Percentiles rank a stretch among this genome's conserved stretches.
Evolutionary conservation across 2,888 invertebrate species (phyloP).

Genomic region (Tetanocera ferruginea): DNA sequence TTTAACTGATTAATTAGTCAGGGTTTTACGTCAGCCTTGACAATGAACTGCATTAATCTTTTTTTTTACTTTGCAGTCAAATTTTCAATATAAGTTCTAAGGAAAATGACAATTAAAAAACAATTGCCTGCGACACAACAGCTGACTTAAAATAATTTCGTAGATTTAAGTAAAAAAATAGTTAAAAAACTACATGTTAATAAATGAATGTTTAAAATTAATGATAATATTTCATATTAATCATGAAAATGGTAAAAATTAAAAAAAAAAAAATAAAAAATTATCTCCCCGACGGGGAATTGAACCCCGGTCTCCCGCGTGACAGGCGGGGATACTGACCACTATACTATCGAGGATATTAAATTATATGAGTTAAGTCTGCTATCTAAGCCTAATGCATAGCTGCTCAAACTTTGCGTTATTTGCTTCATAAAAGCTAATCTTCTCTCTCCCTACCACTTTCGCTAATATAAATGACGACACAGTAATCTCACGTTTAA

Average conservation of each 20-base stretch:
- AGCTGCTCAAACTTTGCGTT: neutral
- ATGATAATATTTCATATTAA: neutral
- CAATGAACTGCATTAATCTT: too few species aligned
- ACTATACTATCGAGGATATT: constrained; percentile 68
- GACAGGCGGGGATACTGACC: constrained; percentile 68
- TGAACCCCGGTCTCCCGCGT: constrained; percentile 68
- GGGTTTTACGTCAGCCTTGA: too few species aligned
- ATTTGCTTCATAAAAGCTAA: neutral
- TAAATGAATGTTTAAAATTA: neutral
- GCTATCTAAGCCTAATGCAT: neutral
- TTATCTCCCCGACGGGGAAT: constrained; percentile 65
- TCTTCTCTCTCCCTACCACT: too few species aligned
- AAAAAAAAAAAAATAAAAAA: neutral
- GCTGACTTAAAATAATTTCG: too few species aligned
- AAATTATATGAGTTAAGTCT: too few species aligned
- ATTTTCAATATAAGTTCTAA: too few species aligned
- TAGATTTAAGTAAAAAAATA: too few species aligned
- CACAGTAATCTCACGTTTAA: neutral
- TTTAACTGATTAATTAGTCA: too few species aligned
- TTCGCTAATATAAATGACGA: too few species aligned
- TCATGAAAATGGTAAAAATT: neutral
- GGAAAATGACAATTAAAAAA: too few species aligned
- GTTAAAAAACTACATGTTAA: neutral
- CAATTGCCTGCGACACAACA: too few species aligned
- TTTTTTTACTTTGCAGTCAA: too few species aligned